phyloP scores from a whole-genome alignment of 1,140 invertebrate species.

The Acromyrmex echinatior region DNA sequence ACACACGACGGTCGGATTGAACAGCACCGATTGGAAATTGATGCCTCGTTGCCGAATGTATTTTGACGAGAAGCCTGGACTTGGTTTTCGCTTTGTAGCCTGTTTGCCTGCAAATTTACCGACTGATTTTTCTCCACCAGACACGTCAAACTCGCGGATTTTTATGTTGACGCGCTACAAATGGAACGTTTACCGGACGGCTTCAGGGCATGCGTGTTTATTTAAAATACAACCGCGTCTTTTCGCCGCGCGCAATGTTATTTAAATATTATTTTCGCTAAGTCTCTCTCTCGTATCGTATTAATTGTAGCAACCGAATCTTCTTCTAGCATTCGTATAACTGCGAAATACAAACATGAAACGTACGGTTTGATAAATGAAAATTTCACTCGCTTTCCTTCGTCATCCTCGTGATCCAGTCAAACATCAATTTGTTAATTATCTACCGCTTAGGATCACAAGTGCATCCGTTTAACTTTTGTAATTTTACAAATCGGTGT shows the following conservation, averaged over 20 bases:
- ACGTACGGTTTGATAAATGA: too few relatives aligned
- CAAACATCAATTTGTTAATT: conserved; percentile 28
- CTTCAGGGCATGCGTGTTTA: conserved; percentile 21
- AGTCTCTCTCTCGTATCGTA: neutral
- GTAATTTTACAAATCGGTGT: conserved; percentile 24
- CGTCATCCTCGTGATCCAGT: neutral
- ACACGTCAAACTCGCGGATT: conserved; percentile 64
- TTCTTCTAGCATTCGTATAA: neutral
- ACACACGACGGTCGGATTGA: conserved; percentile 46
- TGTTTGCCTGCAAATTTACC: conserved; percentile 67
- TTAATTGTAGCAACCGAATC: neutral
- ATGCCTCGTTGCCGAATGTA: conserved; percentile 50
- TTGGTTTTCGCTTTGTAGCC: conserved; percentile 48
- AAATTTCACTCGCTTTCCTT: neutral
- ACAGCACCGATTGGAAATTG: conserved; percentile 60
- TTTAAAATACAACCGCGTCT: conserved; percentile 41
- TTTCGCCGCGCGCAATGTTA: conserved; percentile 32
- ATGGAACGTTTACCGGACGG: conserved; percentile 40
- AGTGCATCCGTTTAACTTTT: conserved; percentile 29
- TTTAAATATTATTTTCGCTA: conserved; percentile 42
- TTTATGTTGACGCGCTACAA: conserved; percentile 62
- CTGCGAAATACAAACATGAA: neutral
- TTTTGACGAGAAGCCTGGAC: conserved; percentile 63
- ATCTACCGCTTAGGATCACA: conserved; percentile 25
- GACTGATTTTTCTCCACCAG: conserved; percentile 67